These are phyloP conservation scores for Cecropterus lyciades DNA, from an alignment of 1,140 invertebrate genomes.

Conservation along the genomic window DNA sequence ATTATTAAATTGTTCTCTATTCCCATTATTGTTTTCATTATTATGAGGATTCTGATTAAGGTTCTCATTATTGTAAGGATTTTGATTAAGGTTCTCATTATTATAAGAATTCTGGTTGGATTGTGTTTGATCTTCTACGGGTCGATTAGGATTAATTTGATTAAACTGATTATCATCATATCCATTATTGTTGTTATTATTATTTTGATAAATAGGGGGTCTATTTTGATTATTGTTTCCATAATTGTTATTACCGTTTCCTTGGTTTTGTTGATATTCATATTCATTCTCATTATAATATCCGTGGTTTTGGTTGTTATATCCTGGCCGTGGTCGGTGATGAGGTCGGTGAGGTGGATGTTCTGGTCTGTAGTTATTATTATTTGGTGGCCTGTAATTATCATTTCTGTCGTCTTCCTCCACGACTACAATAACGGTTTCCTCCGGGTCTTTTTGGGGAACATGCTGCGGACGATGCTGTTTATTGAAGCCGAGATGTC, in stretches of 20 bases:
- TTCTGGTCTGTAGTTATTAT: conserved; percentile 29
- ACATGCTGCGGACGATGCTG: conserved; percentile 14
- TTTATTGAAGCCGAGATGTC: conserved; percentile 31
- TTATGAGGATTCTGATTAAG: no score
- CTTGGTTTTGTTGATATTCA: conserved; percentile 33
- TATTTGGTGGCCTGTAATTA: conserved; percentile 18
- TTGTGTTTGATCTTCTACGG: background rate
- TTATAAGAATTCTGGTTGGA: conserved; percentile 5
- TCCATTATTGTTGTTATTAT: conserved; percentile 21
- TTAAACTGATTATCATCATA: conserved; percentile 6
- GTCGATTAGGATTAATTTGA: conserved; percentile 2
- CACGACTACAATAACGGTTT: conserved; percentile 43
- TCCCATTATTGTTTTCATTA: no score
- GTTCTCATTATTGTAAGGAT: no score
- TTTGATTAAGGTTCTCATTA: conserved; percentile 4
- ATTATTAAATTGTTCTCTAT: conserved; percentile 9
- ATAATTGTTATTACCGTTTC: conserved; percentile 28
- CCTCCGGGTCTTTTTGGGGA: conserved; percentile 32
- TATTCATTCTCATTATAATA: conserved; percentile 24
- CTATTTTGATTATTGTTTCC: conserved; percentile 26
- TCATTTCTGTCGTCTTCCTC: conserved; percentile 32
- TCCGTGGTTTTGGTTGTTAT: conserved; percentile 35
- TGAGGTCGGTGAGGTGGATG: conserved; percentile 18
- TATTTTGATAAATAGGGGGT: conserved; percentile 23
- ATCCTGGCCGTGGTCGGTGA: conserved; percentile 20